Conservation (phyloP, 2,888 invertebrate species). For the Mythimna impura region DNA sequence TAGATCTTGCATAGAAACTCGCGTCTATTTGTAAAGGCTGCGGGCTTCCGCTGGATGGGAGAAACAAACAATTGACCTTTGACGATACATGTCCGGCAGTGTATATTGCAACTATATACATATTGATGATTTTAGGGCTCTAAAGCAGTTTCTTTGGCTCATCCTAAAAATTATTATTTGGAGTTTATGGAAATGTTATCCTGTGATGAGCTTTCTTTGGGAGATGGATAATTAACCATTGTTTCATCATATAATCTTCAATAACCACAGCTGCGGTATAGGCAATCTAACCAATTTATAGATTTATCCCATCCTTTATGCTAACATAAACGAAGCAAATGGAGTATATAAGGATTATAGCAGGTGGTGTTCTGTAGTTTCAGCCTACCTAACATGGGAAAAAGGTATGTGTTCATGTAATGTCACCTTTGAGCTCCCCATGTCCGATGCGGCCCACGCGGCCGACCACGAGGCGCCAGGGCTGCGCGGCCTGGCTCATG, state of each 20-base stretch:
- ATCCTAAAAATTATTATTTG: no score
- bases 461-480: slow-evolving; percentile 99
- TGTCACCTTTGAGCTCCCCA: slow-evolving; percentile 97
- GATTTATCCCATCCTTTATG: no score
- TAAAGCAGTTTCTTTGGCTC: background rate
- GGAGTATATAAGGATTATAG: no score
- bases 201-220: background rate
- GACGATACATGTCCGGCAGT: background rate
- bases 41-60: background rate
- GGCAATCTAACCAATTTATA: no score
- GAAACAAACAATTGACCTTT: background rate
- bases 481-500: slow-evolving; percentile 97
- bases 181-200: background rate
- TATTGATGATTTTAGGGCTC: background rate
- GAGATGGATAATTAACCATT: no score
- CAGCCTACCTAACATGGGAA: no score
- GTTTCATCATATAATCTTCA: no score
- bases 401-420: no score
- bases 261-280: no score
- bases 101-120: background rate
- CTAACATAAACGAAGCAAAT: no score
- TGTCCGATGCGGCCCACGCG: slow-evolving; percentile 99
- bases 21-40: background rate
- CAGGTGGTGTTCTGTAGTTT: no score
- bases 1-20: background rate